Conservation (phyloP, 2,888 invertebrate genomes). For the Ochropleura leucogaster region DNA sequence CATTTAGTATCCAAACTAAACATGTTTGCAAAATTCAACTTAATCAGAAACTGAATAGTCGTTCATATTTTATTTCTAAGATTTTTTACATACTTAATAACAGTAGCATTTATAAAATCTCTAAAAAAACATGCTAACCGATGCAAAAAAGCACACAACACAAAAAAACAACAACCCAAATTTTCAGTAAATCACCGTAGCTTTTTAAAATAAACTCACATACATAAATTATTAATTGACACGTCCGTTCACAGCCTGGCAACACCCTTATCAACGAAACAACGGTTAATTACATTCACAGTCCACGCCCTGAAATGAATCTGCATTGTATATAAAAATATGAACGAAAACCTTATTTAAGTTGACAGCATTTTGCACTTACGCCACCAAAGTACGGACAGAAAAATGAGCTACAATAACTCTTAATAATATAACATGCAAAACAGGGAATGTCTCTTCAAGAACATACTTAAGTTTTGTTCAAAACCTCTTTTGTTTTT, state of each 20-base stretch:
- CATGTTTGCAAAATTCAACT: no score
- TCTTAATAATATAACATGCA: constrained; percentile 29
- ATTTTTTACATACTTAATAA: no score
- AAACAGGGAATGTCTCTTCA: constrained; percentile 34
- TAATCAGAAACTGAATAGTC: no score
- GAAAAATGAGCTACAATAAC: constrained; percentile 39
- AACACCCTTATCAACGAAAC: constrained; percentile 37
- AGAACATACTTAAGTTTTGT: constrained; percentile 19
- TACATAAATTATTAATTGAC: constrained; percentile 43
- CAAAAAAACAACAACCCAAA: background rate
- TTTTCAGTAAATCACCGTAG: background rate
- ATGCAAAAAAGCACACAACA: background rate
- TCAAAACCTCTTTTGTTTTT: constrained; percentile 26
- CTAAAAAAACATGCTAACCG: no score
- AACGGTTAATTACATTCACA: constrained; percentile 27
- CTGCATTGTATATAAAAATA: constrained; percentile 1
- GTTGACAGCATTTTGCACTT: constrained; percentile 57
- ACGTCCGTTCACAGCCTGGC: constrained; percentile 21
- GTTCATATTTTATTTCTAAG: no score
- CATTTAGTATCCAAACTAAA: no score
- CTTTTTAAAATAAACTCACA: constrained; percentile 24
- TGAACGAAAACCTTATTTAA: constrained; percentile 12
- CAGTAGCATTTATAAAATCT: no score
- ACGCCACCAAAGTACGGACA: constrained; percentile 1
- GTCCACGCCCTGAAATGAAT: constrained; percentile 43